These are phyloP conservation scores for Marmota monax DNA, from an alignment of 2,113 vertebrate species.

Conservation along the genomic window DNA sequence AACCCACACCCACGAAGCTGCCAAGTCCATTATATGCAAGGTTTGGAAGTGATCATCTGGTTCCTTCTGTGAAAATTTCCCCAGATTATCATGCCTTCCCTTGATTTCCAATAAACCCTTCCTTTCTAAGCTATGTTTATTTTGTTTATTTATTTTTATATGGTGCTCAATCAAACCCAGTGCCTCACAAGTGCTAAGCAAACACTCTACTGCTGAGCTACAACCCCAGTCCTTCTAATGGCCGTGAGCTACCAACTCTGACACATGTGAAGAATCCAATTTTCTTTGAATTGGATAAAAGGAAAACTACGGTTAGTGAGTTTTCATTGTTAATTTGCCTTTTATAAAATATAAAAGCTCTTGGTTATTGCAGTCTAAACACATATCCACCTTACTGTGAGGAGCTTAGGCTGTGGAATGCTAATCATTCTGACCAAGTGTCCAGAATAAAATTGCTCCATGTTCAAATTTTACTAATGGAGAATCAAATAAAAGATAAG, in stretches of 20 bases:
- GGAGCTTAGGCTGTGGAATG: neutral
- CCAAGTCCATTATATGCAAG: neutral
- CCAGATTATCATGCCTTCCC: neutral
- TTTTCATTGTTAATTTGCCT: slow-evolving; percentile 62
- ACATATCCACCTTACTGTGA: neutral
- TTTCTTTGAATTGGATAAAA: slow-evolving; percentile 59
- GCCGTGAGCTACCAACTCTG: slow-evolving; percentile 18
- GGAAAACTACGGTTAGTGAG: slow-evolving; percentile 13
- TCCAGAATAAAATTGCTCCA: neutral
- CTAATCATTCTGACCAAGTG: slow-evolving; percentile 16
- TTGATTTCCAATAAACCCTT: neutral
- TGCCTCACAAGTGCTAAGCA: too few relatives aligned
- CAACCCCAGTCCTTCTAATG: neutral
- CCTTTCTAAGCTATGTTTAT: too few relatives aligned
- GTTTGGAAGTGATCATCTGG: neutral
- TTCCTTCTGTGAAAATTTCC: neutral
- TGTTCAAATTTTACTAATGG: neutral
- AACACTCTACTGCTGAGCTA: too few relatives aligned
- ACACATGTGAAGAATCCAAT: slow-evolving; percentile 40
- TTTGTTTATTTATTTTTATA: too few relatives aligned
- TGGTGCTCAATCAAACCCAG: too few relatives aligned
- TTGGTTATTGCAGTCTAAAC: slow-evolving; percentile 52
- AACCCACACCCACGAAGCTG: neutral
- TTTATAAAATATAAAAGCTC: slow-evolving; percentile 67
- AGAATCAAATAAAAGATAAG: neutral